Percentiles rank a stretch among this genome's conserved stretches.
phyloP scores from a whole-genome alignment of 1,140 invertebrate genomes.

The Batillaria attramentaria region DNA sequence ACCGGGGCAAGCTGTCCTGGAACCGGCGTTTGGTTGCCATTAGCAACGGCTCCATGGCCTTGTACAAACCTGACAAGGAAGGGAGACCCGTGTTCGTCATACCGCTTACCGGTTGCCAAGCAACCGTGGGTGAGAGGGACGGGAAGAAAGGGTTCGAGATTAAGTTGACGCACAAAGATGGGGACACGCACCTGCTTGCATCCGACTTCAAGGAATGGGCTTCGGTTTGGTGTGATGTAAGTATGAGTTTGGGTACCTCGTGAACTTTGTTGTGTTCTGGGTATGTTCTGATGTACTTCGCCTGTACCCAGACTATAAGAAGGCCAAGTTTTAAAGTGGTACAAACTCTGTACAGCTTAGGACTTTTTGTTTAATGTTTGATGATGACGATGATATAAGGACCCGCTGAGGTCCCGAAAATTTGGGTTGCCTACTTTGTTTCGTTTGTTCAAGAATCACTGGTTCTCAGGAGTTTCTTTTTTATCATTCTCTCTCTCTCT shows the following conservation, averaged over 20 bases:
- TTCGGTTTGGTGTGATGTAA: constrained; percentile 55
- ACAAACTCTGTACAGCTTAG: not conserved
- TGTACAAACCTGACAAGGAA: constrained; percentile 60
- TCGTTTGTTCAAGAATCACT: no score
- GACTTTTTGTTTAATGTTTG: not conserved
- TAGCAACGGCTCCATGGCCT: constrained; percentile 50
- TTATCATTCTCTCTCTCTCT: no score
- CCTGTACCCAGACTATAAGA: no score
- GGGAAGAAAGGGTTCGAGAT: constrained; percentile 55
- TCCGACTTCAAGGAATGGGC: constrained; percentile 61
- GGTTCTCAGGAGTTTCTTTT: no score
- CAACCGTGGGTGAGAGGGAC: constrained; percentile 42
- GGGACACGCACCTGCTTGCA: constrained; percentile 52
- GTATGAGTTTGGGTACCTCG: not conserved
- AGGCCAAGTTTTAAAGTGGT: not conserved
- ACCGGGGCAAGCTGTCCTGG: constrained; percentile 58
- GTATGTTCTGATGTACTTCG: no score
- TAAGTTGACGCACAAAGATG: constrained; percentile 46
- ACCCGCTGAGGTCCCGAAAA: no score
- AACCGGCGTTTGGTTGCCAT: constrained; percentile 51
- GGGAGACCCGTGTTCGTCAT: constrained; percentile 50
- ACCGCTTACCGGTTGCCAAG: constrained; percentile 50
- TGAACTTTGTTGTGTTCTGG: no score
- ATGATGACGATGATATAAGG: no score
- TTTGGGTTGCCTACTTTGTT: no score